A percentile compares a stretch with the other conserved stretches of the same genome.
Conservation (phyloP, 1,140 invertebrate species). For the Meloidogyne hapla region DNA sequence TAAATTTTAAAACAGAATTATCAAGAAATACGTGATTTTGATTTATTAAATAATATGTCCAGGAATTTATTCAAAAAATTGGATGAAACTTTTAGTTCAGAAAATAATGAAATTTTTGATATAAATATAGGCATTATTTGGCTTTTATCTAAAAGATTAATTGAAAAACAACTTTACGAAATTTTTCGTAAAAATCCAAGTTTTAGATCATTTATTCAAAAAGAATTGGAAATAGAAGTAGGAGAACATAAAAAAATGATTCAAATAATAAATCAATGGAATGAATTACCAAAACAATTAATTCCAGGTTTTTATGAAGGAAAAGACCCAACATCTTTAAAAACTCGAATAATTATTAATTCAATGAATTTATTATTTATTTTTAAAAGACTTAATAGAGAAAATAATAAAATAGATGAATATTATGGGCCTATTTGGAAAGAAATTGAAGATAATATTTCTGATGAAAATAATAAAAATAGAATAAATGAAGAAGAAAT, state of each 20-base stretch:
- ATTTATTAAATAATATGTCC: slow-evolving; percentile 2
- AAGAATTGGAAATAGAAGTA: neutral
- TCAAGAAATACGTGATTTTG: neutral
- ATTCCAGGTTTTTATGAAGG: neutral
- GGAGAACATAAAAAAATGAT: neutral
- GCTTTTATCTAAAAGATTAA: neutral
- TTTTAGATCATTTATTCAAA: neutral
- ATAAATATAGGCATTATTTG: neutral
- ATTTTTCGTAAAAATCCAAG: neutral
- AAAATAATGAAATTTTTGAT: neutral
- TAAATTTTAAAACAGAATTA: neutral
- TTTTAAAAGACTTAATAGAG: neutral
- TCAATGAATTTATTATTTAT: neutral
- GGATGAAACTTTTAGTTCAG: neutral
- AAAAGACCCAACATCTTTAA: neutral
- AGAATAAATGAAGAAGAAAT: neutral
- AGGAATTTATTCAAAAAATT: neutral
- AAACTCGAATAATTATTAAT: neutral
- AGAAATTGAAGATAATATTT: neutral
- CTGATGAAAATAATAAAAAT: neutral
- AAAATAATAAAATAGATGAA: slow-evolving; percentile 1
- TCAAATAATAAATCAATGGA: neutral
- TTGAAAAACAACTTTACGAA: neutral
- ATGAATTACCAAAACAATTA: slow-evolving; percentile 3
- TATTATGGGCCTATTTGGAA: neutral